Conservation (phyloP, 2,113 vertebrate species). For the Trematocara unimaculatum region DNA sequence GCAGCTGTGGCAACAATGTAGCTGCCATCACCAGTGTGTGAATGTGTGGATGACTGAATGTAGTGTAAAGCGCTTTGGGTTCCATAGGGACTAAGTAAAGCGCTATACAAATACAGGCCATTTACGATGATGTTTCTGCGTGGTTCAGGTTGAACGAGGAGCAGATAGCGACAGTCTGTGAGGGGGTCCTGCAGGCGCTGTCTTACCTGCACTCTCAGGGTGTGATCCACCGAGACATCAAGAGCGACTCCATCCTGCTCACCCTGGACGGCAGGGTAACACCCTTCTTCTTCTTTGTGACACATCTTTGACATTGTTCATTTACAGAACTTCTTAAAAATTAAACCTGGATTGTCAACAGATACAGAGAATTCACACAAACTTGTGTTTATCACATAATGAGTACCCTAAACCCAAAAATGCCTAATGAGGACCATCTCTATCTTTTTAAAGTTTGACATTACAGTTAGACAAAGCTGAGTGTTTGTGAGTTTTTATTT, state of each 20-base stretch:
- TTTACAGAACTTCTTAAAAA: not conserved
- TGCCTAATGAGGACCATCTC: not conserved
- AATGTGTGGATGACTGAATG: not conserved
- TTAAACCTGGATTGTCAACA: not conserved
- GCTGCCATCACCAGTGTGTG: no score
- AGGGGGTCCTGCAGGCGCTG: conserved; percentile 86
- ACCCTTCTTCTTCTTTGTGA: not conserved
- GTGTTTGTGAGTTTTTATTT: not conserved
- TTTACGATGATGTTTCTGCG: not conserved
- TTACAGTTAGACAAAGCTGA: not conserved
- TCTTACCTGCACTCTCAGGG: conserved; percentile 87
- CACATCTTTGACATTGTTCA: not conserved
- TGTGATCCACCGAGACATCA: conserved; percentile 91
- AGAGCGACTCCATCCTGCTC: conserved; percentile 91
- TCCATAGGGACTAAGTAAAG: not conserved
- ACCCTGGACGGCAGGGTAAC: conserved; percentile 85
- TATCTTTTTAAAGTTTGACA: not conserved
- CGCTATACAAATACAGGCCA: not conserved
- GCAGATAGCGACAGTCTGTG: conserved; percentile 89
- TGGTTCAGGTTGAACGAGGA: conserved; percentile 82
- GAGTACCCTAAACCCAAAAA: not conserved
- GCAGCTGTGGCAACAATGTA: not conserved
- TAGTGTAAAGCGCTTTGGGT: not conserved
- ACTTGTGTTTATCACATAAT: not conserved
- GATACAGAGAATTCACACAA: not conserved